Evolutionary conservation across 1,140 invertebrate genomes (phyloP), one percentile per base, ranked within the genome.

Genomic region (Rhyacophila brunnea): DNA sequence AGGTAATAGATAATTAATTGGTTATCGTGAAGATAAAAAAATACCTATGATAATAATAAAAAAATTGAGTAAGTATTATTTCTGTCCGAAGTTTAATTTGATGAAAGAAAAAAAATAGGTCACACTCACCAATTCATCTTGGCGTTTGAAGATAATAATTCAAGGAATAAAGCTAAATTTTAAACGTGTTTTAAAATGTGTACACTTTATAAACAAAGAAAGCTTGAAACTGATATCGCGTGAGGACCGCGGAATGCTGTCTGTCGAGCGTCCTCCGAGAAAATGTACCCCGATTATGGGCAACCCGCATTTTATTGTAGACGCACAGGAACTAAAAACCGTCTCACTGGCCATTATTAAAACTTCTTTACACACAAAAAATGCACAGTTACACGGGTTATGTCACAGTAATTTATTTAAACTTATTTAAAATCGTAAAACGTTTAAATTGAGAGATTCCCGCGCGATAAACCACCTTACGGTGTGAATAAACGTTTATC

Each of bases 401-500:
- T 35, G 32, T 54, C 28, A 17, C 34, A 19, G 7, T 20, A 17
- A 18, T 14, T 6, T n/a, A 14, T 45, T 42, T 28, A 34, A 19
- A 54, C 23, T 10, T 23, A 38, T 28, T 44, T 20, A 53, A 6
- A 44, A 44, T 15, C 17, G 20, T 42, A 54, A 54, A 54, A 54
- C 34, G 19, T 34, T 44, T n/a, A 35, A 45, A 45, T 34, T 17
- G 19, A 7, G 14, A n/a, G 17, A 54, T 32, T 18, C 44, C 23
- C 17, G 34, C 5, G 40, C 20, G 51, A 54, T 54, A 44, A 32
- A 32, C 17, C 11, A 42, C 34, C 44, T 13, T 44, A 20, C 51
- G 40, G 51, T 18, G 51, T 23, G 55, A 58, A 50, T 42, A 49
- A 46, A 50, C 46, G 46, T 45, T 19, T 58, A 50, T 58, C 46